Base-by-base conservation (phyloP, 2,888 invertebrate species). In the Campopleginae sp. region DNA sequence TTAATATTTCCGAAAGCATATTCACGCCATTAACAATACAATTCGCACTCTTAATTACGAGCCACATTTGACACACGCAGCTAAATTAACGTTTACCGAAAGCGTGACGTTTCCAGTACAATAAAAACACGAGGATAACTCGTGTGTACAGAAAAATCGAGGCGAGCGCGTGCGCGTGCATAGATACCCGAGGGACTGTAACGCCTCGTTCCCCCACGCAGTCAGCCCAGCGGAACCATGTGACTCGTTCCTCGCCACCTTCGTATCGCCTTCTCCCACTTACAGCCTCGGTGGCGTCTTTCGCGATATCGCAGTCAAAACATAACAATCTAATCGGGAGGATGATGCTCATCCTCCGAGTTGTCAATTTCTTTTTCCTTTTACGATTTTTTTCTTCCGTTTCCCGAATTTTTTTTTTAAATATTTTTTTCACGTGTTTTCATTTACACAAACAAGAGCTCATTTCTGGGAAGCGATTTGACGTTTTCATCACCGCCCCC, bases 221-320 rank as follows among this genome's bases (percentile, higher is more conserved):
- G 38, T 14, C 19, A n/a, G n/a, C 5, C 12, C 19, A 51, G 74
- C 12, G 46, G 54, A 48, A 72, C 72, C 77, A 66, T 80, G 84
- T 84, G 77, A 77, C 72, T 65, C 38, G 38, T 38, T 38, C 27
- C 58, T 38, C 23, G 10, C 66, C 17, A 75, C 44, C 72, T 10
- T 27, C 54, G 63, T 54, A 46, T 46, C 27, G 61, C 33, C 19
- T 54, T 51, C 77, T 77, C 54, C 38, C 58, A 12, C 77, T 46
- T n/a, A 23, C 51, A 27, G 6, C 2, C 23, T 19, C 19, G 7
- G 12, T 46, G 61, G 79, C 63, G 72, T 66, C 19, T 33, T 63
- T 75, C 19, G 31, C 44, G 33, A 31, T 66, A 77, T 80, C 82
- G 76, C 85, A 76, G 85, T 82, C 77, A 80, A 77, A 85, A 85